Conservation (phyloP, 2,113 vertebrate genomes). For the Centropus bengalensis region DNA sequence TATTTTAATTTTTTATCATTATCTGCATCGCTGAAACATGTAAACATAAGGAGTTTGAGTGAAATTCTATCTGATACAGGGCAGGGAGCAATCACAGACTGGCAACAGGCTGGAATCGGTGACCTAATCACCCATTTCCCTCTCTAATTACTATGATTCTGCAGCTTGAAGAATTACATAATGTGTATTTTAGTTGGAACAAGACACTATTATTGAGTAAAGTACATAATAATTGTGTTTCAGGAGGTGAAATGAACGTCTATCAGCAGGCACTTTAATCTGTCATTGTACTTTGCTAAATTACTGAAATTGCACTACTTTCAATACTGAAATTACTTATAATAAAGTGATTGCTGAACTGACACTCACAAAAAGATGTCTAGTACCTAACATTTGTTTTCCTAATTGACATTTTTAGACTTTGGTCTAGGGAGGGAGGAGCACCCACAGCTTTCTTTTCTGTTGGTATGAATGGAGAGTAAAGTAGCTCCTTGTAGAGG, state of each 20-base stretch:
- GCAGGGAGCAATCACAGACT: neutral
- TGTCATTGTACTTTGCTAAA: constrained; percentile 59
- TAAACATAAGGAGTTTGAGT: neutral
- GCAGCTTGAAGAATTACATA: constrained; percentile 43
- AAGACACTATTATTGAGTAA: constrained; percentile 58
- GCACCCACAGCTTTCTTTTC: neutral
- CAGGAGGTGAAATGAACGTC: constrained; percentile 43
- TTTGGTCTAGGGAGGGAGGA: neutral
- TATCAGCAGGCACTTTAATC: constrained; percentile 56
- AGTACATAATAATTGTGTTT: constrained; percentile 68
- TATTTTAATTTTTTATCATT: neutral
- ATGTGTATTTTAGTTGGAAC: constrained; percentile 56
- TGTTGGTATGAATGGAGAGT: neutral
- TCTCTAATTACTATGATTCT: constrained; percentile 55
- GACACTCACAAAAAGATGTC: constrained; percentile 38
- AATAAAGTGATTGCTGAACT: constrained; percentile 45
- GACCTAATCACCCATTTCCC: constrained; percentile 49
- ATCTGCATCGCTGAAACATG: neutral
- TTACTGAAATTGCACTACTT: constrained; percentile 54
- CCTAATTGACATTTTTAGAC: constrained; percentile 29
- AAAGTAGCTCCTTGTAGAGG: neutral
- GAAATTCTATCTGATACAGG: neutral
- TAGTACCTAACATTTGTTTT: constrained; percentile 45
- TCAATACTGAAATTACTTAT: constrained; percentile 56
- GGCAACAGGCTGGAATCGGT: constrained; percentile 18